Evolutionary conservation across 2,113 vertebrate genomes (phyloP).

Genomic region (Protobothrops mucrosquamatus): DNA sequence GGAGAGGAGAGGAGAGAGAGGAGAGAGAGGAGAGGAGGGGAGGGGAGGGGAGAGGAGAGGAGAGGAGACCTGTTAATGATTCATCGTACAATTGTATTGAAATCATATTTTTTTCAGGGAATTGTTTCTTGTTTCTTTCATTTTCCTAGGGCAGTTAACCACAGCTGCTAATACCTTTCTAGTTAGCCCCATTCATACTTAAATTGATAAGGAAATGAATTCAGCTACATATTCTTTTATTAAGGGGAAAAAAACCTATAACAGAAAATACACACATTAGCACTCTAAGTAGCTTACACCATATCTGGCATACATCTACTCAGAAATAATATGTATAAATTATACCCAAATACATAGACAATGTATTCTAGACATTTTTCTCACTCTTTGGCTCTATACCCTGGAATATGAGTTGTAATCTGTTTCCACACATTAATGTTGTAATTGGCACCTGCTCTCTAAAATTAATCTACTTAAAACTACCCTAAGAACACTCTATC

Average conservation of each 20-base stretch:
- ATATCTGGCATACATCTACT: background rate
- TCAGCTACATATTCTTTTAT: constrained; percentile 38
- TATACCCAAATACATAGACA: background rate
- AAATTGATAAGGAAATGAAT: background rate
- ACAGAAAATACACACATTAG: background rate
- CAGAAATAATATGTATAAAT: background rate
- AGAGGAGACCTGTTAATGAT: background rate
- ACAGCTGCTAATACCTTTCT: constrained; percentile 29
- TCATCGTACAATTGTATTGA: background rate
- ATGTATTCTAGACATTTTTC: background rate
- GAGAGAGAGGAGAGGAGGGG: no score
- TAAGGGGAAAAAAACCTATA: constrained; percentile 54
- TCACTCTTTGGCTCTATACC: background rate
- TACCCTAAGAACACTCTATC: background rate
- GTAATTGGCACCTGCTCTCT: background rate
- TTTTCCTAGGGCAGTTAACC: background rate
- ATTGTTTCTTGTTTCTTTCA: background rate
- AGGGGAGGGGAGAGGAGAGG: fast-evolving
- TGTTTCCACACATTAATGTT: background rate
- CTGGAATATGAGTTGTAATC: background rate
- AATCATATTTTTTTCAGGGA: background rate
- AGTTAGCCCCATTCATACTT: background rate
- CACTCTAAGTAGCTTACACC: background rate
- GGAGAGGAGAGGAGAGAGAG: no score
- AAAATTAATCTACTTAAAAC: no score